phyloP scores from a whole-genome alignment of 2,888 invertebrate species.

The Cryptophagus acutangulus region DNA sequence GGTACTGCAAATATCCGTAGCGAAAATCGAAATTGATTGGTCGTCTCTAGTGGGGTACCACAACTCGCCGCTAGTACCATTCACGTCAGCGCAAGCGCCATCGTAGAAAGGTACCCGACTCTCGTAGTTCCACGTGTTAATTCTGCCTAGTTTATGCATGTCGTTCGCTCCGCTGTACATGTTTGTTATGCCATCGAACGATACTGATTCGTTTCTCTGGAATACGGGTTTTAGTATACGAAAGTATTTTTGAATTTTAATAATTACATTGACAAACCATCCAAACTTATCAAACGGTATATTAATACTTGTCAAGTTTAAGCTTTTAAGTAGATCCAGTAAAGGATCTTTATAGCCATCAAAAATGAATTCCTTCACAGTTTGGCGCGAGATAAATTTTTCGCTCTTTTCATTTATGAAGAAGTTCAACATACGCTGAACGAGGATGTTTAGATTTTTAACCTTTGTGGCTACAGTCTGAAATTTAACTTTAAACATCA shows the following conservation, averaged over 20 bases:
- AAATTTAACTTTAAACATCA: too few relatives aligned
- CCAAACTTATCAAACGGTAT: constrained; percentile 77
- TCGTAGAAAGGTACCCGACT: constrained; percentile 52
- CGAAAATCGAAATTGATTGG: constrained; percentile 61
- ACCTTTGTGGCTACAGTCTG: too few relatives aligned
- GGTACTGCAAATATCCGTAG: constrained; percentile 70
- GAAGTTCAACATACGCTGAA: constrained; percentile 52
- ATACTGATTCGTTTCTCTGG: constrained; percentile 68
- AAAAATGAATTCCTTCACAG: constrained; percentile 66
- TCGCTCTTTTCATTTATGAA: constrained; percentile 54
- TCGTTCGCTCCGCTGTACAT: constrained; percentile 69
- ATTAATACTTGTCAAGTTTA: constrained; percentile 50
- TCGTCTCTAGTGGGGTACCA: constrained; percentile 66
- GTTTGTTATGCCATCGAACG: constrained; percentile 72
- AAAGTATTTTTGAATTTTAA: background rate
- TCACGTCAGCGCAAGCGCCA: constrained; percentile 60
- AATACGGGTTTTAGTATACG: constrained; percentile 31
- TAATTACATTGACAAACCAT: constrained; percentile 70
- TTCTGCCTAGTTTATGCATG: constrained; percentile 60
- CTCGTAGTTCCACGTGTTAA: constrained; percentile 66
- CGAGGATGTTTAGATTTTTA: constrained; percentile 34
- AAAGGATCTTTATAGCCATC: constrained; percentile 76
- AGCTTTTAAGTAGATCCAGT: constrained; percentile 53
- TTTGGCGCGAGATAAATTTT: constrained; percentile 56
- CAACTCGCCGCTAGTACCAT: constrained; percentile 74